phyloP scores from a whole-genome alignment of 2,797 vertebrate species.

The Pantherophis alleghaniensis region DNA sequence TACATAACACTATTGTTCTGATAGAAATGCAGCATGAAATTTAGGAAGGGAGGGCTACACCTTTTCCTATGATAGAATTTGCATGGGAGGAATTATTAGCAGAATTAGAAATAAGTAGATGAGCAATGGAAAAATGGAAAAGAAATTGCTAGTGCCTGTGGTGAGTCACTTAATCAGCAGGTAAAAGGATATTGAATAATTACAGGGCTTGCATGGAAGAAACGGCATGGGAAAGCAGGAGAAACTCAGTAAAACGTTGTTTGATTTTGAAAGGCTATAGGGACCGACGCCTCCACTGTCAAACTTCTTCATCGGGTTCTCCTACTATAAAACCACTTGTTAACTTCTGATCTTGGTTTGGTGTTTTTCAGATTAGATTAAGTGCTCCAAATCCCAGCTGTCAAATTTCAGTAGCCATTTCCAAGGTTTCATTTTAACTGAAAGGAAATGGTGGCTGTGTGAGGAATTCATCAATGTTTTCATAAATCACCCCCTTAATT shows the following conservation, averaged over 20 bases:
- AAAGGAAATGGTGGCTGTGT: slow-evolving; percentile 5
- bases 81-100: slow-evolving; percentile 70
- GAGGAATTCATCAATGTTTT: not conserved
- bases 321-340: slow-evolving; percentile 18
- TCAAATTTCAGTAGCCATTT: not conserved
- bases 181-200: slow-evolving; percentile 78
- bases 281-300: slow-evolving; percentile 33
- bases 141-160: slow-evolving; percentile 72
- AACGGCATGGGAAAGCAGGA: slow-evolving; percentile 63
- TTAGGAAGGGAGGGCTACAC: slow-evolving; percentile 60
- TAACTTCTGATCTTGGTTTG: slow-evolving; percentile 31
- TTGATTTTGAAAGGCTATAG: slow-evolving; percentile 50
- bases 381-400: slow-evolving; percentile 30
- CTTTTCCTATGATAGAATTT: slow-evolving; percentile 65
- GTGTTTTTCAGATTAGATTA: slow-evolving; percentile 35
- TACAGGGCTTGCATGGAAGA: slow-evolving; percentile 71
- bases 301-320: slow-evolving; percentile 45
- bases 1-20: slow-evolving; percentile 65
- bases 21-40: slow-evolving; percentile 65
- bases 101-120: slow-evolving; percentile 75
- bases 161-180: slow-evolving; percentile 76
- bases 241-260: slow-evolving; percentile 67
- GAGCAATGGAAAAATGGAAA: slow-evolving; percentile 65
- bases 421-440: slow-evolving; percentile 10
- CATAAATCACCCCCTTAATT: slow-evolving; percentile 19